These are phyloP conservation scores for Adelphocoris suturalis DNA, from an alignment of 2,888 invertebrate genomes.

Conservation along the genomic window DNA sequence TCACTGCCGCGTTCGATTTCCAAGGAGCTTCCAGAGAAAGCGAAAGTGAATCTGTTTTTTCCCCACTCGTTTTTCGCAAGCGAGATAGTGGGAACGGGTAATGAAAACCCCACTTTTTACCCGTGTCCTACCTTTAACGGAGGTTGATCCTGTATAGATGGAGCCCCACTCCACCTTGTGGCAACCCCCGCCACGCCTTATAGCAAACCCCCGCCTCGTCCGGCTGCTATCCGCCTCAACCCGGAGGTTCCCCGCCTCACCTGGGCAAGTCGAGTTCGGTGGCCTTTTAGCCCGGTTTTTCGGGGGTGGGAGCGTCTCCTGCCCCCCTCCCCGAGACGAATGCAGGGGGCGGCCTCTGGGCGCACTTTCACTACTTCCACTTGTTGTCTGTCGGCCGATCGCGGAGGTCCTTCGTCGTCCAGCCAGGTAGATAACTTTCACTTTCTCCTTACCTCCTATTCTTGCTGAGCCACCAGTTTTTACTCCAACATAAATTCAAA, in stretches of 20 bases:
- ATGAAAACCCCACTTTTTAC: too few species aligned
- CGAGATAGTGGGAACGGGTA: neutral
- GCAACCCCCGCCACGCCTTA: too few species aligned
- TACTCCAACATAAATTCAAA: neutral
- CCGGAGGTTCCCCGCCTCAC: slow-evolving; percentile 39
- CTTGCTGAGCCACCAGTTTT: neutral
- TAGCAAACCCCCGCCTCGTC: too few species aligned
- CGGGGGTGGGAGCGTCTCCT: slow-evolving; percentile 4
- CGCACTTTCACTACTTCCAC: slow-evolving; percentile 70
- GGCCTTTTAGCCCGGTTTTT: slow-evolving; percentile 48
- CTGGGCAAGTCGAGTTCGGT: slow-evolving; percentile 5
- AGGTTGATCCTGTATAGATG: too few species aligned
- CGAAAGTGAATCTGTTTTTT: slow-evolving; percentile 40
- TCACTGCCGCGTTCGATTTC: slow-evolving; percentile 23
- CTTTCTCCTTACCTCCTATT: slow-evolving; percentile 35
- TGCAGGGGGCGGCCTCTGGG: slow-evolving; percentile 60
- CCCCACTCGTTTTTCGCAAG: neutral
- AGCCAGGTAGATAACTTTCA: slow-evolving; percentile 49
- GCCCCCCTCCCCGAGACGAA: slow-evolving; percentile 16
- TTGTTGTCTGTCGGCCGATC: slow-evolving; percentile 70
- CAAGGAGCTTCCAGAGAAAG: slow-evolving; percentile 40
- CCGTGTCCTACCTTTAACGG: too few species aligned
- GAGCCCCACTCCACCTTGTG: too few species aligned
- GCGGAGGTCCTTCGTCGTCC: slow-evolving; percentile 59
- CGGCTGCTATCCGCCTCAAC: too few species aligned